Conservation (phyloP, 2,113 vertebrate genomes). For the Cephalopholis sonnerati region DNA sequence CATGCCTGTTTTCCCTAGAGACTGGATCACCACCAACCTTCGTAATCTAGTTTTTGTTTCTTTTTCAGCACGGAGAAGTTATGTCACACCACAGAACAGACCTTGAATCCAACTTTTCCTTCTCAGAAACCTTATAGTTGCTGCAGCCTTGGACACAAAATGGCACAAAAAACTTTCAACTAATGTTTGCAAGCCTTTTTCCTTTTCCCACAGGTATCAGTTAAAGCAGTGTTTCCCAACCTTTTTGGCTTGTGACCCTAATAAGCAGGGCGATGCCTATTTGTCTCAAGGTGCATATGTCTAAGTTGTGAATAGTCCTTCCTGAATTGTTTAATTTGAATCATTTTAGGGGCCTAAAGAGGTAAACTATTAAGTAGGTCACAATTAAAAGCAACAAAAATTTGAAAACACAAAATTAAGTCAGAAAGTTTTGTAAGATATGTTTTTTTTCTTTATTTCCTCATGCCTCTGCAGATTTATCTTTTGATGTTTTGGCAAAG, state of each 20-base stretch:
- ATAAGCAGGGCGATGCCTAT: neutral
- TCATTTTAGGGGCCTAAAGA: neutral
- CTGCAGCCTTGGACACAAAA: neutral
- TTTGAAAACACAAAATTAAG: too few relatives aligned
- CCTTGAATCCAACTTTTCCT: neutral
- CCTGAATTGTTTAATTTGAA: neutral
- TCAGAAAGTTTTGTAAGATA: too few relatives aligned
- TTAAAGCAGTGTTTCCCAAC: neutral
- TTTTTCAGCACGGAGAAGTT: neutral
- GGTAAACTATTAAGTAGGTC: neutral
- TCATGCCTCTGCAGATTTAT: too few relatives aligned
- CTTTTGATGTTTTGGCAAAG: neutral
- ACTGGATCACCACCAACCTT: neutral
- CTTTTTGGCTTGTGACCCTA: neutral
- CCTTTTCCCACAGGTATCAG: neutral
- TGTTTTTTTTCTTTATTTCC: neutral
- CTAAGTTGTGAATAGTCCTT: neutral
- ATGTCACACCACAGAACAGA: neutral
- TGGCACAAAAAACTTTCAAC: neutral
- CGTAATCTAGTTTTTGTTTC: neutral
- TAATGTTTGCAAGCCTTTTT: neutral
- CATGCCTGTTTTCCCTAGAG: neutral
- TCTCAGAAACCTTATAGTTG: neutral
- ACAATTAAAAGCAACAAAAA: neutral
- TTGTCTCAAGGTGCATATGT: neutral